Evolutionary conservation across 2,888 invertebrate genomes (phyloP).

Genomic region (Phania funesta): DNA sequence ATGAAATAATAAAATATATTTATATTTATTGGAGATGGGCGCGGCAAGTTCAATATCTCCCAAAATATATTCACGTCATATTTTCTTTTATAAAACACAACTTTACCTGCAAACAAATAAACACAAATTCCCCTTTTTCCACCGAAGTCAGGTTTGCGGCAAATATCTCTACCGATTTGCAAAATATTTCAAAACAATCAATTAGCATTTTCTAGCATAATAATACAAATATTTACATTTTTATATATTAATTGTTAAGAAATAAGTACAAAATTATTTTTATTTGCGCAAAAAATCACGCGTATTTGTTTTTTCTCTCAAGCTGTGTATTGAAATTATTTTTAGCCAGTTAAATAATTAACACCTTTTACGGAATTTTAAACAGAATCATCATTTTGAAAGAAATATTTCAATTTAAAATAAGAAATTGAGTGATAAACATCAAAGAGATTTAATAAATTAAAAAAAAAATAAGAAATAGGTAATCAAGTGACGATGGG

Average conservation of each 20-base stretch:
- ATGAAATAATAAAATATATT: no score
- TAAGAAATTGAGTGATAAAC: constrained; percentile 9
- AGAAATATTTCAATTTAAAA: constrained; percentile 13
- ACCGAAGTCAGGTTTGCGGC: no score
- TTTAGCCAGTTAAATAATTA: constrained; percentile 22
- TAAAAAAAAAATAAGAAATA: background rate
- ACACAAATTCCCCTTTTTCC: no score
- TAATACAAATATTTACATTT: background rate
- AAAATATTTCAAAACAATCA: background rate
- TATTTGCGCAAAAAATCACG: constrained; percentile 1
- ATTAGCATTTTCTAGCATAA: background rate
- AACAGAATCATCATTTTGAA: constrained; percentile 2
- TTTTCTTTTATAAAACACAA: no score
- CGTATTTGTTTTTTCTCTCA: constrained; percentile 1
- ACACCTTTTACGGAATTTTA: constrained; percentile 25
- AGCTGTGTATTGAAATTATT: background rate
- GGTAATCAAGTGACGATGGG: background rate
- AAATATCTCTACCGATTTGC: no score
- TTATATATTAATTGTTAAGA: background rate
- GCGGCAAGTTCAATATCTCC: no score
- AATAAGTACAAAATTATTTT: background rate
- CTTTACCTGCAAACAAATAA: no score
- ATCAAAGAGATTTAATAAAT: background rate
- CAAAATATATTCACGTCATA: no score
- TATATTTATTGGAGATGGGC: no score